Percentiles rank a stretch among this genome's conserved stretches.
These are phyloP conservation scores for Timema cristinae DNA, from an alignment of 2,888 invertebrate species.

Conservation along the genomic window DNA sequence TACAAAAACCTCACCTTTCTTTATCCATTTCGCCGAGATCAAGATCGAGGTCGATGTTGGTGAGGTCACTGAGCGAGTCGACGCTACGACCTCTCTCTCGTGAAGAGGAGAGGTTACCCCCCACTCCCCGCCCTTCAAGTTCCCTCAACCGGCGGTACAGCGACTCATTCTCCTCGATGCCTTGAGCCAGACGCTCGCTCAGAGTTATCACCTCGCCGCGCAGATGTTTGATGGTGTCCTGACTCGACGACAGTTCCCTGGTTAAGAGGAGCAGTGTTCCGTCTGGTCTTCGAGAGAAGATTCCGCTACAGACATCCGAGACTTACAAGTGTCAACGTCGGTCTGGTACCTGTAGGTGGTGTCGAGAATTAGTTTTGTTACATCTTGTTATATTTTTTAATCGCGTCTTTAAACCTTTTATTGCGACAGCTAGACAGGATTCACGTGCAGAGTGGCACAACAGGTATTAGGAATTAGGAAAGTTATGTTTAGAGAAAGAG, in stretches of 20 bases:
- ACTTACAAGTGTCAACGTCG: too few species aligned
- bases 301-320: too few species aligned
- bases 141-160: constrained; percentile 69
- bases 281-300: too few species aligned
- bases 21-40: constrained; percentile 70
- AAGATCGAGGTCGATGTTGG: constrained; percentile 71
- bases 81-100: constrained; percentile 58
- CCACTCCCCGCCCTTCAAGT: constrained; percentile 54
- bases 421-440: too few species aligned
- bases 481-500: too few species aligned
- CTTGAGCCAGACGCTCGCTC: constrained; percentile 62
- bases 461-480: too few species aligned
- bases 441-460: too few species aligned
- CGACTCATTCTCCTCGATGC: constrained; percentile 72
- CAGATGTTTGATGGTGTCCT: constrained; percentile 60
- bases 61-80: constrained; percentile 75
- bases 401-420: too few species aligned
- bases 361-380: too few species aligned
- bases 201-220: constrained; percentile 64
- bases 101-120: constrained; percentile 49
- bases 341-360: too few species aligned
- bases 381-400: too few species aligned
- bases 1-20: constrained; percentile 45
- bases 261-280: neutral
- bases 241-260: constrained; percentile 60